Percentiles rank a stretch among this genome's conserved stretches.
phyloP scores from a whole-genome alignment of 2,113 vertebrate species.

The Phoxinus phoxinus region DNA sequence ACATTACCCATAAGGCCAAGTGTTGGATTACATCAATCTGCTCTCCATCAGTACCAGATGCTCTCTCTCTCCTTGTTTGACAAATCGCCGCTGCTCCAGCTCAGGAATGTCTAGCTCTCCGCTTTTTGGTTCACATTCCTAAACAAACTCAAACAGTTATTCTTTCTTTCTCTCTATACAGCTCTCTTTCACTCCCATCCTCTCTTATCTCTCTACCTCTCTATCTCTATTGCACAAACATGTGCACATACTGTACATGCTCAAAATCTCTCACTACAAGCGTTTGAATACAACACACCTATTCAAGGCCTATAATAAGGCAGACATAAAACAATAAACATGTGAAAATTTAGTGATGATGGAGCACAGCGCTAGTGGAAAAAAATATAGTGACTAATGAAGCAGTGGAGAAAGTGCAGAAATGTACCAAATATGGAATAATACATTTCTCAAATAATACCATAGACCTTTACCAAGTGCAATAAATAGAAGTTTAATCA shows the following conservation, averaged over 20 bases:
- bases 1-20: slow-evolving; percentile 13
- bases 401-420: not conserved
- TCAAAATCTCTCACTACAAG: not conserved
- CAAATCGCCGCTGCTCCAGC: not conserved
- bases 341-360: not conserved
- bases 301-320: not conserved
- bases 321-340: slow-evolving; percentile 5
- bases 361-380: not conserved
- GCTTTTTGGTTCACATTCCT: slow-evolving; percentile 6
- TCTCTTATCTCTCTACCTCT: not conserved
- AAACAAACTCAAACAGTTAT: not conserved
- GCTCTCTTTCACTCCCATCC: not conserved
- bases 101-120: slow-evolving; percentile 39
- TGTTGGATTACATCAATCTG: not conserved
- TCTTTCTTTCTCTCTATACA: not conserved
- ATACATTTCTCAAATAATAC: not conserved
- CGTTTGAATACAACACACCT: not conserved
- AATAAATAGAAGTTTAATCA: not conserved
- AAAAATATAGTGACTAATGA: not conserved
- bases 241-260: not conserved
- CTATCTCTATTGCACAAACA: not conserved
- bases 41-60: slow-evolving; percentile 49
- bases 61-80: slow-evolving; percentile 4
- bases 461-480: not conserved
- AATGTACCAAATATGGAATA: not conserved